Evolutionary conservation across 1,140 invertebrate genomes (phyloP).

Genomic region (Lepidurus couesii): DNA sequence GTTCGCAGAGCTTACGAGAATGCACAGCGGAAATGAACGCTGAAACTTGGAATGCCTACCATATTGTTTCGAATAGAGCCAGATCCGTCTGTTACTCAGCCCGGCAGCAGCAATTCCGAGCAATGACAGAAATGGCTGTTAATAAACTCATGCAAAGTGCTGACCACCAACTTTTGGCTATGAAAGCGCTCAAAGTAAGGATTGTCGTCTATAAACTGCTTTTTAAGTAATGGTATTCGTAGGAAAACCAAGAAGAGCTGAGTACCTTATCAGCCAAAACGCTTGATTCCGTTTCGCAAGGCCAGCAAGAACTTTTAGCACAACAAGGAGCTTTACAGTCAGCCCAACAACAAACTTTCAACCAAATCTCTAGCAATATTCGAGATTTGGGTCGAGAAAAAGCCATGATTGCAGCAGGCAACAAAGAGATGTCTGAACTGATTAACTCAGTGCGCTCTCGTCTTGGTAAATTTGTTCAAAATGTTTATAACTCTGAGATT

Average conservation of each 20-base stretch:
- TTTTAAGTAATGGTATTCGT: conserved; percentile 36
- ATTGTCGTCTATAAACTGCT: conserved; percentile 21
- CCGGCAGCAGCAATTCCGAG: conserved; percentile 59
- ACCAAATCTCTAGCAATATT: conserved; percentile 53
- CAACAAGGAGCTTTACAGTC: conserved; percentile 52
- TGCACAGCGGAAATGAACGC: conserved; percentile 62
- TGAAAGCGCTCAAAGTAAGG: conserved; percentile 42
- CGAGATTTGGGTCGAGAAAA: conserved; percentile 55
- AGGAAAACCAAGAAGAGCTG: conserved; percentile 54
- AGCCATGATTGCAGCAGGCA: conserved; percentile 53
- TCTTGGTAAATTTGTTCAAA: neutral
- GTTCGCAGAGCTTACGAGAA: conserved; percentile 50
- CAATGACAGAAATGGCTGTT: conserved; percentile 59
- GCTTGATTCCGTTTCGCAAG: conserved; percentile 48
- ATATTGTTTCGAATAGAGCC: conserved; percentile 62
- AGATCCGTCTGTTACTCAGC: conserved; percentile 61
- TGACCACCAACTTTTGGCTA: conserved; percentile 42
- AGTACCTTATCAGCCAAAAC: conserved; percentile 50
- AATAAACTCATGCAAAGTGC: conserved; percentile 57
- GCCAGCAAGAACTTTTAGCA: conserved; percentile 50
- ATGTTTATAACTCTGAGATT: neutral
- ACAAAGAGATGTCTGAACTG: conserved; percentile 48
- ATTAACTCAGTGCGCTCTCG: neutral
- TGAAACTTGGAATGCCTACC: conserved; percentile 65
- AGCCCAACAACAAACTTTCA: conserved; percentile 49